Base-by-base conservation (phyloP, 2,888 invertebrate species). In the Campaea margaritaria region DNA sequence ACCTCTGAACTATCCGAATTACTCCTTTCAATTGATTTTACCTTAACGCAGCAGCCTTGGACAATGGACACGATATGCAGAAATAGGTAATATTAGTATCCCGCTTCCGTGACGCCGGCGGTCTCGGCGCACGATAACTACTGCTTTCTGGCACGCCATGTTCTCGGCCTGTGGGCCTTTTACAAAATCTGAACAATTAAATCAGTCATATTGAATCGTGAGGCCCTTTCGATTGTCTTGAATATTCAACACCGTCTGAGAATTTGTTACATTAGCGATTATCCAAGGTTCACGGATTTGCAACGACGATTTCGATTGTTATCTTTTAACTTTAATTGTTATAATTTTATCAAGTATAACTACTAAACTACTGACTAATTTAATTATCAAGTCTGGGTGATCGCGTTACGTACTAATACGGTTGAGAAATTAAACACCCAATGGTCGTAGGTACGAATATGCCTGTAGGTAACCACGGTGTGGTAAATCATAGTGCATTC, bases 341-440 rank as follows among this genome's bases (percentile, higher is more conserved):
- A 42, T 28, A 39, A 27, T 47, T 53, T 49, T 54, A 45, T 45
- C 9, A 15, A 31, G 8, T 39, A 31, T 21, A 21, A 21, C 21
- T 36, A 36, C 36, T 36, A 5, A n/a, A 31, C 27, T 34, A 43
- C 48, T 46, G 16, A 39, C 54, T 62, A 62, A 62, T 14, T 15
- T 3, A 7, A 31, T 31, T 62, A 86, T 82, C 82, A 73, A 78
- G 71, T 75, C 68, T 71, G 67, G 74, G 69, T 79, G 84, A 85
- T 89, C 88, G 75, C 72, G 69, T 87, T 87, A 83, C 88, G 58
- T 75, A 70, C 76, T 74, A 31, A 31, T 31, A 78, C 64, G 79
- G 83, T 86, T 83, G 76, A 68, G 89, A 86, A 89, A 89, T 78
- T 76, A 75, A 82, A 88, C 77, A 84, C 78, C 67, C 61, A 75